These are phyloP conservation scores for Sinosuthora webbiana DNA, from an alignment of 2,113 vertebrate species.

Conservation along the genomic window DNA sequence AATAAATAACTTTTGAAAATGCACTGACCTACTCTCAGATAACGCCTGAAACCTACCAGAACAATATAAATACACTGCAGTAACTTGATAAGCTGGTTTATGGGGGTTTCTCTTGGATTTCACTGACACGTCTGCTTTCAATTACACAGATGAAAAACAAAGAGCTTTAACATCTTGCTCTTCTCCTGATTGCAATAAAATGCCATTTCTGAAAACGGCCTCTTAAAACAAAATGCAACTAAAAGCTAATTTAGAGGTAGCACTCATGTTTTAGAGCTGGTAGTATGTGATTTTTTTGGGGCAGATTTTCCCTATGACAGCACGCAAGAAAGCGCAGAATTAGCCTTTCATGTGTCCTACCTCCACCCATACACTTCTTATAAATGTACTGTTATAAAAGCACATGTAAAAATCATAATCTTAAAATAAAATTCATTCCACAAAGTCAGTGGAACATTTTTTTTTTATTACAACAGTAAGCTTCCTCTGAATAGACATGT, in stretches of 20 bases:
- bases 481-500: slow-evolving; percentile 4
- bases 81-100: slow-evolving; percentile 43
- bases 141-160: slow-evolving; percentile 45
- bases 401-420: slow-evolving; percentile 53
- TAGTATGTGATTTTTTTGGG: neutral
- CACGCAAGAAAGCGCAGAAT: neutral
- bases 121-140: slow-evolving; percentile 41
- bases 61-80: neutral
- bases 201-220: neutral
- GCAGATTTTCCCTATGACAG: neutral
- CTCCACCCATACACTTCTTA: slow-evolving; percentile 6
- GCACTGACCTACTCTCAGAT: neutral
- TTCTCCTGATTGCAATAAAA: slow-evolving; percentile 21
- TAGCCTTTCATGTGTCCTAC: neutral
- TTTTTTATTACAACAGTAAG: slow-evolving; percentile 35
- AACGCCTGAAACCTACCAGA: slow-evolving; percentile 1
- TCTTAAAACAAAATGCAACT: neutral
- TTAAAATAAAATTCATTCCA: slow-evolving; percentile 62
- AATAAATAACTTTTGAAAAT: neutral
- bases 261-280: neutral
- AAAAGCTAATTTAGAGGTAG: neutral
- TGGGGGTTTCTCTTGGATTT: slow-evolving; percentile 39
- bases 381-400: slow-evolving; percentile 29
- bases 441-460: slow-evolving; percentile 51
- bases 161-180: slow-evolving; percentile 28